These are phyloP conservation scores for Nasonia vitripennis DNA, from an alignment of 1,140 invertebrate species.

Conservation along the genomic window DNA sequence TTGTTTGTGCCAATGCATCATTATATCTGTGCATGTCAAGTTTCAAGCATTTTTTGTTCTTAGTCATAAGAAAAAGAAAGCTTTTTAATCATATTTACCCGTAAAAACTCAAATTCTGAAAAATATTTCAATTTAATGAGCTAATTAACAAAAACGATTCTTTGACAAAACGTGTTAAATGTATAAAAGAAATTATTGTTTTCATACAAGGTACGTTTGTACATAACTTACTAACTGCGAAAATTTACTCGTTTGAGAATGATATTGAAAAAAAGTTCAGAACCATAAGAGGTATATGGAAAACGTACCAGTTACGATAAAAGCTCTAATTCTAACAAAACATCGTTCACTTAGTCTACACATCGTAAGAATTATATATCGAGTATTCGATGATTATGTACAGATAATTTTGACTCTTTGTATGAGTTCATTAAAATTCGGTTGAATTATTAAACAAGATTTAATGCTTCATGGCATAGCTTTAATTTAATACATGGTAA, in stretches of 20 bases:
- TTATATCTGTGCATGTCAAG: constrained; percentile 8
- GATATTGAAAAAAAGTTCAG: constrained; percentile 4
- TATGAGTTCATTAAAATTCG: too few relatives aligned
- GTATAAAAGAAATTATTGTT: constrained; percentile 29
- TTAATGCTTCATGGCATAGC: too few relatives aligned
- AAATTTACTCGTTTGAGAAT: constrained; percentile 1
- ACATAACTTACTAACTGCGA: not conserved
- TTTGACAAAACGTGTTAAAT: not conserved
- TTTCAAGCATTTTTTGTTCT: constrained; percentile 1
- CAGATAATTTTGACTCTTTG: too few relatives aligned
- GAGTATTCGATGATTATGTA: constrained; percentile 27
- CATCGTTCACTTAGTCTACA: not conserved
- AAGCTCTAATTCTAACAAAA: constrained; percentile 2
- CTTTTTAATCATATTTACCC: too few relatives aligned
- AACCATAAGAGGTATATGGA: not conserved
- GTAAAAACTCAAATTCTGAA: too few relatives aligned
- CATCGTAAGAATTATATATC: not conserved
- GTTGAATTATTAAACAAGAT: too few relatives aligned
- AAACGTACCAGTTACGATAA: not conserved
- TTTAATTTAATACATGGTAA: too few relatives aligned
- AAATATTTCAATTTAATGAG: not conserved
- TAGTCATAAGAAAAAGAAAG: not conserved
- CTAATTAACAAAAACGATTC: constrained; percentile 12
- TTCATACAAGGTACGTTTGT: constrained; percentile 7
- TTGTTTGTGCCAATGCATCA: constrained; percentile 43